Percentiles rank a stretch among this genome's conserved stretches.
Conservation (phyloP, 2,113 vertebrate species). For the Pseudopipra pipra region DNA sequence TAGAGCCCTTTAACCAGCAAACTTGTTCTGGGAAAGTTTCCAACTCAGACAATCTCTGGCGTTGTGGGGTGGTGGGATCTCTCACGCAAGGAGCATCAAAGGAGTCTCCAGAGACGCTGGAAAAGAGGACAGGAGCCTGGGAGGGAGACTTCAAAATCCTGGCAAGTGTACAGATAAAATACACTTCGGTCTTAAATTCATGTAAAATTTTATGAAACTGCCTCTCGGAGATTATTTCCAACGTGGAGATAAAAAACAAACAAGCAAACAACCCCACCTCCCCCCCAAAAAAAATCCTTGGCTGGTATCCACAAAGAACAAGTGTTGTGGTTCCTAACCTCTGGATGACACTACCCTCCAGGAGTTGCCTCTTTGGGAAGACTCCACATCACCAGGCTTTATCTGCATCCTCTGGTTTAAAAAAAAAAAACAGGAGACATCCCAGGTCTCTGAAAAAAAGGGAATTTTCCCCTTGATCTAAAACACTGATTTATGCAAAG, state of each 20-base stretch:
- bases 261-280: neutral
- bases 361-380: constrained; percentile 3
- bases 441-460: neutral
- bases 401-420: neutral
- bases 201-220: constrained; percentile 61
- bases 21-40: constrained; percentile 67
- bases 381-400: neutral
- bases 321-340: constrained; percentile 5
- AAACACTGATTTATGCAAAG: neutral
- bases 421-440: neutral
- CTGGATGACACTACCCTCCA: neutral
- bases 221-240: constrained; percentile 58
- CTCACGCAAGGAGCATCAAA: constrained; percentile 71
- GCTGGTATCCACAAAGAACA: constrained; percentile 24
- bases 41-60: constrained; percentile 50
- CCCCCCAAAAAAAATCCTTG: neutral
- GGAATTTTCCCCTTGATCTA: neutral
- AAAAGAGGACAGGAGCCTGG: constrained; percentile 57
- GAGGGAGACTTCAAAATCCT: constrained; percentile 67
- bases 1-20: constrained; percentile 45
- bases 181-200: constrained; percentile 59
- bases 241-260: constrained; percentile 36
- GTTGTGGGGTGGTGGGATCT: constrained; percentile 54
- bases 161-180: constrained; percentile 71
- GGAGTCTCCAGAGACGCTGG: constrained; percentile 37